Evolutionary conservation across 2,113 vertebrate species (phyloP), one percentile per base, ranked within the genome.

Genomic region (Etheostoma cragini): DNA sequence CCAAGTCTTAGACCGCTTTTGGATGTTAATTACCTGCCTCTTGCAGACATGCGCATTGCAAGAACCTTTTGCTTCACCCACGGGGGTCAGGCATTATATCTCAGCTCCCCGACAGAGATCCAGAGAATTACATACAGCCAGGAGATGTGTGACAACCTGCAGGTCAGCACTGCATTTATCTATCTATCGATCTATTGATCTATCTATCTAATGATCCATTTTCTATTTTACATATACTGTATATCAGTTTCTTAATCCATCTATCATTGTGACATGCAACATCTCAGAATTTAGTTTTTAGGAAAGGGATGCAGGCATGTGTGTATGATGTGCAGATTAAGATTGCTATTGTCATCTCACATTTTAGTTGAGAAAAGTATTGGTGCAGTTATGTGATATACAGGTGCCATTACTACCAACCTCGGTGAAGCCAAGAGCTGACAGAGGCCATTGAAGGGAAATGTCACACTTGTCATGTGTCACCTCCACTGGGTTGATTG

Each of bases 101-200:
- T 99, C 66, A 97, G 97, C 92, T 99, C 98, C 81, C 97, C 98
- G 30, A 99, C 98, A 22, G 98, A 99, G 96, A 96, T 99, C 87
- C 98, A 99, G 93, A 96, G 98, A 85, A 94, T 99, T 83, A 98
- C 98, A 0, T 99, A 97, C 94, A 99, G 97, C 92, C 98, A 99
- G 93, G 97, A 99, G 92, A 99, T 99, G 97, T 98, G 96, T 88
- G 98, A 99, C 93, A 97, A 95, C 78, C 95, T 99, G 87, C 98
- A 99, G 98, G 98, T 99, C 26, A 78, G 90, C 66, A 60, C 54
- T 70, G 66, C 24, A 61, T 21, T n/a, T 50, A 1, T 5, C n/a
- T 24, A n/a, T 38, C 24, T 1, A 10, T 49, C 57, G 21, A 6
- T 49, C 57, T 30, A 61, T 26, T n/a, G 42, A 1, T 5, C 33